These are phyloP conservation scores for Pandemis corylana DNA, from an alignment of 2,888 invertebrate genomes.

Conservation along the genomic window DNA sequence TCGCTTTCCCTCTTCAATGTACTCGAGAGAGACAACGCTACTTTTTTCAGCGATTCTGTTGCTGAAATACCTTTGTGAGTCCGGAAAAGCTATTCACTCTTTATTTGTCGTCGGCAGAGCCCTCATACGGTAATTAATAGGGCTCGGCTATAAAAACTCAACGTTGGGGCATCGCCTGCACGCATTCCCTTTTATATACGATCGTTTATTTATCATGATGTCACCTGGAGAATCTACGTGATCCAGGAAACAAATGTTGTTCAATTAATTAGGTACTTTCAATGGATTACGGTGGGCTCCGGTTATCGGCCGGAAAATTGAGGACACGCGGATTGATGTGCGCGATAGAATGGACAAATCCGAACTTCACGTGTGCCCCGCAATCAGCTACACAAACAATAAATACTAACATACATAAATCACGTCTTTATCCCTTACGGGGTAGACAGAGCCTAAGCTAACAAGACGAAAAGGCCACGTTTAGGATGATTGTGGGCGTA, in stretches of 20 bases:
- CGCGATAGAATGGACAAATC: constrained; percentile 48
- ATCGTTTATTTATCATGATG: constrained; percentile 66
- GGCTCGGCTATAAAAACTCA: constrained; percentile 59
- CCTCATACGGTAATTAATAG: constrained; percentile 59
- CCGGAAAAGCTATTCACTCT: constrained; percentile 51
- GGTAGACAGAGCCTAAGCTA: too few relatives aligned
- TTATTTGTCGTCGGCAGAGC: constrained; percentile 59
- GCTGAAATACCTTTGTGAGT: constrained; percentile 47
- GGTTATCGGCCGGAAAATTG: constrained; percentile 74
- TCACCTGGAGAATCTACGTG: constrained; percentile 71
- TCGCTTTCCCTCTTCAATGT: constrained; percentile 22
- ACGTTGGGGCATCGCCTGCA: constrained; percentile 47
- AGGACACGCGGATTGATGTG: constrained; percentile 66
- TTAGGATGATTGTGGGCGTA: too few relatives aligned
- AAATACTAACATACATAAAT: background rate
- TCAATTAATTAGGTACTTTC: constrained; percentile 77
- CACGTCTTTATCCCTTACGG: too few relatives aligned
- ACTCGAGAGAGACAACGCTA: constrained; percentile 25
- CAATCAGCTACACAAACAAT: background rate
- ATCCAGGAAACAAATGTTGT: constrained; percentile 70
- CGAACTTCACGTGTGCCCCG: constrained; percentile 41
- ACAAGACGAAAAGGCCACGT: too few relatives aligned
- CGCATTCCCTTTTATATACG: constrained; percentile 56
- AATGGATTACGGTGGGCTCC: constrained; percentile 66
- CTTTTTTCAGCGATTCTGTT: constrained; percentile 41